These are phyloP conservation scores for Apamea sordens DNA, from an alignment of 2,888 invertebrate genomes.

Conservation along the genomic window DNA sequence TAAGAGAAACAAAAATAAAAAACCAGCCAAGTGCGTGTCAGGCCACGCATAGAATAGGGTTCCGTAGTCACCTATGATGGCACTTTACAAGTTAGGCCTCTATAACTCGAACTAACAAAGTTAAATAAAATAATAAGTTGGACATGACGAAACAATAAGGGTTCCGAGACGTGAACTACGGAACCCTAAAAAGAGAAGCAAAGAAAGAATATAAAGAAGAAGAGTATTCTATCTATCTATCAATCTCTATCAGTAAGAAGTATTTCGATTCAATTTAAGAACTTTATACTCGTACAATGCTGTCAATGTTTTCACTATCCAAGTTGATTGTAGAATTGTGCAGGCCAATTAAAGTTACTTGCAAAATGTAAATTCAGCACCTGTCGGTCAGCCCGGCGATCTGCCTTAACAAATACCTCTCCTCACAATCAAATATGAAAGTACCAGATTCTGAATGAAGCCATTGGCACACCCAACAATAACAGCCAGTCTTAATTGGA, in stretches of 20 bases:
- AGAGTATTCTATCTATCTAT: background rate
- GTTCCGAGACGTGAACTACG: no score
- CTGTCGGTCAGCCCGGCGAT: background rate
- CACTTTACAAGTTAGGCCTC: no score
- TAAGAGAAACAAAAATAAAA: no score
- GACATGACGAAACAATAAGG: no score
- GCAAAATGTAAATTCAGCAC: background rate
- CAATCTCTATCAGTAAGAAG: background rate
- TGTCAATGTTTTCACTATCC: background rate
- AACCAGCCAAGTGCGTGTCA: no score
- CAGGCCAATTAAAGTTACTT: slow-evolving; percentile 23
- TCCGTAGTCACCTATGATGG: no score
- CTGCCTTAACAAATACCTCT: slow-evolving; percentile 11
- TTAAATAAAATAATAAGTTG: no score
- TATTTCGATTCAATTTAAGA: background rate
- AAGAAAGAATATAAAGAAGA: background rate
- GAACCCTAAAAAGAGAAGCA: background rate
- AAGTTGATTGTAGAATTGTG: background rate
- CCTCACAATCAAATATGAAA: slow-evolving; percentile 25
- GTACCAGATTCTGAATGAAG: slow-evolving; percentile 44
- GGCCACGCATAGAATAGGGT: no score
- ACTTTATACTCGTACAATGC: background rate
- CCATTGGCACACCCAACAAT: slow-evolving; percentile 45
- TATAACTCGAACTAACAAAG: no score
- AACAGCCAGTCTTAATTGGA: slow-evolving; percentile 51